Evolutionary conservation across 1,140 invertebrate genomes (phyloP), one percentile per base, ranked within the genome.

Genomic region (Lithobius niger): DNA sequence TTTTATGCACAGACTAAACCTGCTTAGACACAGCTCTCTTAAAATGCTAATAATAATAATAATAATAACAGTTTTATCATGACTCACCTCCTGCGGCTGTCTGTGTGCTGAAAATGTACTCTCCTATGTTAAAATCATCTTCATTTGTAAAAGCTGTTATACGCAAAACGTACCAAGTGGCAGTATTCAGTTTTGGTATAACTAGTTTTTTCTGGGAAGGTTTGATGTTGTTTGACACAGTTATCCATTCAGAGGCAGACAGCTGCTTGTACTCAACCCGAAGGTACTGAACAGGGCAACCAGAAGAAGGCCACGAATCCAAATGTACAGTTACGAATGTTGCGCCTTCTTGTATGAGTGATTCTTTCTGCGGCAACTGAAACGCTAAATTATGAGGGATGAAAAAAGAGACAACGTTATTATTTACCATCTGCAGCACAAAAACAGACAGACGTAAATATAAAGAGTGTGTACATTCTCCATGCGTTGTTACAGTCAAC

Each of bases 131-230:
- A 4, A 66, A 67, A 2, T 71, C 72, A 10, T 68, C 69, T 40
- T 68, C 66, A 59, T 68, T n/a, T n/a, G n/a, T 73, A 57, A 67
- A 64, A 3, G 70, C 69, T 3, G 65, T 66, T 1, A 73, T 65
- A n/a, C 66, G 62, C 63, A 74, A 66, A 16, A 62, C 58, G 57
- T 74, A 73, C 62, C 69, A 64, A 0, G 69, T 72, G 1, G 66
- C 67, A 16, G 69, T 67, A 27, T 66, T 62, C 10, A 71, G 60
- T 25, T 68, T 67, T 44, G 62, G 61, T 0, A 71, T 65, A 3
- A 58, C 22, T 40, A 28, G 45, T 19, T 31, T 57, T 18, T 31
- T 52, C 15, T 42, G 26, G 55, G 16, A 24, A n/a, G n/a, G n/a
- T n/a, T n/a, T n/a, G n/a, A n/a, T n/a, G n/a, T n/a, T n/a, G n/a